Conservation (phyloP, 1,140 invertebrate genomes). For the Goniozus legneri region DNA sequence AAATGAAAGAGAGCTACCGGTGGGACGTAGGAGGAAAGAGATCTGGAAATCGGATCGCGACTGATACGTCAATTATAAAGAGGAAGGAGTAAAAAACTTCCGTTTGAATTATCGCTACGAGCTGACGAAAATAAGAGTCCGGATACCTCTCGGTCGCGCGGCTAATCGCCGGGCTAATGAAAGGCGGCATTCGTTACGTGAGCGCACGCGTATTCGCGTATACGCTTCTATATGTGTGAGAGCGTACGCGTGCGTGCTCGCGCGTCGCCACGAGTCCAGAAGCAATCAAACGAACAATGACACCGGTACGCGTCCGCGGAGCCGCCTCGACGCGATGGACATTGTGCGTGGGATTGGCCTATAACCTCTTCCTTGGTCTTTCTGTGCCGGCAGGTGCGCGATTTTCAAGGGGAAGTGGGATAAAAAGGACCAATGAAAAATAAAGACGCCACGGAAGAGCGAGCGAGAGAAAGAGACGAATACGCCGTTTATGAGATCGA, state of each 20-base stretch:
- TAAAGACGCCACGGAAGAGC: too few species aligned
- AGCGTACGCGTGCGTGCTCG: not conserved
- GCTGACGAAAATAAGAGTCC: too few species aligned
- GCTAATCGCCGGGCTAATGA: not conserved
- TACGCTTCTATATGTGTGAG: not conserved
- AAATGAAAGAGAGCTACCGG: too few species aligned
- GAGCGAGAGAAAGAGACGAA: too few species aligned
- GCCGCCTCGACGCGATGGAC: constrained; percentile 16
- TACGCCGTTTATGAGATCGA: too few species aligned
- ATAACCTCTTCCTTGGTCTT: not conserved
- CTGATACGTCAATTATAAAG: not conserved
- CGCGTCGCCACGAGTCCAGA: constrained; percentile 10
- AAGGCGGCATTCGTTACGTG: not conserved
- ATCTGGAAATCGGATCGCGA: too few species aligned
- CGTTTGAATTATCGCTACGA: constrained; percentile 6
- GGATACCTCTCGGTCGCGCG: not conserved
- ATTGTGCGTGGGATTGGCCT: constrained; percentile 32
- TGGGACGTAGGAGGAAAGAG: too few species aligned
- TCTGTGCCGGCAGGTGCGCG: constrained; percentile 13
- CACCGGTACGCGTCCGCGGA: constrained; percentile 23
- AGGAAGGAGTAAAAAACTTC: not conserved
- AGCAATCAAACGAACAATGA: constrained; percentile 38
- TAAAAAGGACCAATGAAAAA: not conserved
- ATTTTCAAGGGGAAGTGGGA: not conserved
- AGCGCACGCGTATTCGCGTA: not conserved